Evolutionary conservation across 2,113 vertebrate genomes (phyloP), one percentile per base, ranked within the genome.

Genomic region (Corydoras maculifer): DNA sequence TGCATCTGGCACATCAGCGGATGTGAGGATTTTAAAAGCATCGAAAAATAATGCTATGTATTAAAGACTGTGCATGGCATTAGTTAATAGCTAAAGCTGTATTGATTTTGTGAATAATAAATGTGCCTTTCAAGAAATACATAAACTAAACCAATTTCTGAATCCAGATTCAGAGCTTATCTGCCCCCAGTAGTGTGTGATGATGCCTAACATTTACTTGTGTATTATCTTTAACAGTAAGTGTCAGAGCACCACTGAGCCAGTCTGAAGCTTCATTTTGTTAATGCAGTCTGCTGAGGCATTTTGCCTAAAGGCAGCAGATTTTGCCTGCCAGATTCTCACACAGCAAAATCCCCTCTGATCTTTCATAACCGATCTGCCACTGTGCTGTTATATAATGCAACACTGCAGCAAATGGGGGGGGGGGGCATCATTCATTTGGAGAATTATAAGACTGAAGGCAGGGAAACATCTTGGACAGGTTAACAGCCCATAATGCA

Each of bases 271-370:
- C 68, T 63, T 77, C 50, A 68, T 80, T 80, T 73, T 60, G 74
- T 79, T 82, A 80, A 80, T 77, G 78, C 60, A 69, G 62, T 58
- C 11, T 66, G 60, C 53, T 13, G 70, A 53, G 43, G 2, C 43
- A 29, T 43, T 11, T 32, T 66, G 50, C 72, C 9, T 77, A 76
- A 82, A 84, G 82, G 82, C 73, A 72, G 78, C 73, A 49, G n/a
- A 58, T 73, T 66, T 32, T n/a, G 67, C 60, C 62, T 80, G 78
- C 76, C 76, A 80, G 74, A 65, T 63, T 58, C 62, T 61, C 68
- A 77, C 69, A 55, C 61, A 70, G 49, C 65, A 69, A 80, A 74
- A 59, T 62, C 55, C 54, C 63, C 62, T 61, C 31, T 72, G 68
- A 80, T 78, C 62, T 62, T 51, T 69, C 65, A 67, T 62, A 62